Evolutionary conservation across 2,888 invertebrate genomes (phyloP).

Genomic region (Aspidapion aeneum): DNA sequence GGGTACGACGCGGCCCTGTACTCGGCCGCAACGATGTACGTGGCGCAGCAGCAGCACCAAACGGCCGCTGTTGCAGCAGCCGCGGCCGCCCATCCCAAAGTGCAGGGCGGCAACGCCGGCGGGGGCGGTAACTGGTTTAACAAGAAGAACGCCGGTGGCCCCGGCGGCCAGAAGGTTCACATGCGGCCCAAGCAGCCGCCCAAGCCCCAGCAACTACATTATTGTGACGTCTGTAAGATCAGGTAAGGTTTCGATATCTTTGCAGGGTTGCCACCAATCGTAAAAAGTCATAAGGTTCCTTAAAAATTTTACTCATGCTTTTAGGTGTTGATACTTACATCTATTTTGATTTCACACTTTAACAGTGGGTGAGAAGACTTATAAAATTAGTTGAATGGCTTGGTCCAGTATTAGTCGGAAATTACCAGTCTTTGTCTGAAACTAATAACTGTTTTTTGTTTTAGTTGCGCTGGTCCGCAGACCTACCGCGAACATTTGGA

Average conservation of each 20-base stretch:
- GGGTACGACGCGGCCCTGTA: conserved; percentile 95
- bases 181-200: conserved; percentile 77
- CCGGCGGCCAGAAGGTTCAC: conserved; percentile 44
- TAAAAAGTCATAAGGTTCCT: too few species aligned
- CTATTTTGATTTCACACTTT: too few species aligned
- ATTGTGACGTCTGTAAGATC: conserved; percentile 98
- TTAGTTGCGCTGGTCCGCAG: conserved; percentile 50
- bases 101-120: conserved; percentile 52
- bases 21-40: conserved; percentile 93
- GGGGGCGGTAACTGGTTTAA: conserved; percentile 66
- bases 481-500: conserved; percentile 96
- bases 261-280: too few species aligned
- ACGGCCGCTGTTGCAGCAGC: conserved; percentile 42
- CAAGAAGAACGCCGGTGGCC: conserved; percentile 54
- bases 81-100: conserved; percentile 55
- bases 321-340: too few species aligned
- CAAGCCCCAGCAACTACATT: conserved; percentile 91
- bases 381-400: too few species aligned
- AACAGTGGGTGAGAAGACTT: too few species aligned
- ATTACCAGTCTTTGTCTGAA: too few species aligned
- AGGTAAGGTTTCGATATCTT: conserved; percentile 68
- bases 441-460: neutral
- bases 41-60: conserved; percentile 65
- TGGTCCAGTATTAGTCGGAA: too few species aligned
- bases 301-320: too few species aligned